phyloP scores from a whole-genome alignment of 2,113 vertebrate genomes.

The Sylvia atricapilla region DNA sequence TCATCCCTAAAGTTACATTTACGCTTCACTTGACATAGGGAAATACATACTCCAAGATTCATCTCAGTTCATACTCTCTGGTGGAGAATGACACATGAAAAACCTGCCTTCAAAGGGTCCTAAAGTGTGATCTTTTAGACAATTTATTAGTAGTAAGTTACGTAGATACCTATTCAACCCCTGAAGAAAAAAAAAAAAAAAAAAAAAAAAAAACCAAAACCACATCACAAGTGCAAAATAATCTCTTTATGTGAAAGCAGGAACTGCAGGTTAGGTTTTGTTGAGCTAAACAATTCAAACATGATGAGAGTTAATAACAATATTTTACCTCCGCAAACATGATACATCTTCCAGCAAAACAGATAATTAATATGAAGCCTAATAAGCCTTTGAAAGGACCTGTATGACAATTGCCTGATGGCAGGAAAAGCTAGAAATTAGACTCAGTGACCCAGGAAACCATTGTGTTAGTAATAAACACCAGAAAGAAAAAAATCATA shows the following conservation, averaged over 20 bases:
- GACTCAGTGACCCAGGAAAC: background rate
- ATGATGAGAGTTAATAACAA: background rate
- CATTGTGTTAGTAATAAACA: background rate
- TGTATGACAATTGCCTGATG: background rate
- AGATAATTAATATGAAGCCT: background rate
- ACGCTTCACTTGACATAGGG: background rate
- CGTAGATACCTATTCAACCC: background rate
- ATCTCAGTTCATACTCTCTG: background rate
- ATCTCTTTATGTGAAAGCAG: background rate
- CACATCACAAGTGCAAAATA: background rate
- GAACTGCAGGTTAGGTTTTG: background rate
- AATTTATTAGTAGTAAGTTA: background rate
- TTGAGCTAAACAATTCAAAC: background rate
- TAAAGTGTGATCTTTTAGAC: background rate
- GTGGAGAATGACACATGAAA: background rate
- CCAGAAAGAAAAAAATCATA: background rate
- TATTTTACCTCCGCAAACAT: background rate
- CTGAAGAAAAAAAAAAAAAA: background rate
- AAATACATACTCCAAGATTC: background rate
- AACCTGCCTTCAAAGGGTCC: background rate
- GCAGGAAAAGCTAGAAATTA: background rate
- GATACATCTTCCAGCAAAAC: background rate
- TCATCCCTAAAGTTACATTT: background rate
- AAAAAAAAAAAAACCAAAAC: background rate
- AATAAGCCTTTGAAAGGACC: background rate